These are phyloP conservation scores for Capitulum mitella DNA, from an alignment of 2,888 invertebrate species.

Conservation along the genomic window DNA sequence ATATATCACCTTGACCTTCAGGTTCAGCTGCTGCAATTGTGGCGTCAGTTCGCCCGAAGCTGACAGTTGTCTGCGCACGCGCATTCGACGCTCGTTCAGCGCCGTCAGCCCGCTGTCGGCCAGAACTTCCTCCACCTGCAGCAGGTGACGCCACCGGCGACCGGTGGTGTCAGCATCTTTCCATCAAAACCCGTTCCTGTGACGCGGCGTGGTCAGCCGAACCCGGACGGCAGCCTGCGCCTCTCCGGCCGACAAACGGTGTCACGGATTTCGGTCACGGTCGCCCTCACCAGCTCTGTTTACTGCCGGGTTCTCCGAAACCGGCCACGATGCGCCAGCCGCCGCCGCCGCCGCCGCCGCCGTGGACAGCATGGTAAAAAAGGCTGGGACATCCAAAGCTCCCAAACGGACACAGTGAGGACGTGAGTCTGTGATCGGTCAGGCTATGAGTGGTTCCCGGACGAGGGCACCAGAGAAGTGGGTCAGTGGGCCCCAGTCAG, in stretches of 20 bases:
- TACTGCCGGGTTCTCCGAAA: not conserved
- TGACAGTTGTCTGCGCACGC: not conserved
- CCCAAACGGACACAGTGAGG: too few species aligned
- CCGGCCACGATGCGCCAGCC: too few species aligned
- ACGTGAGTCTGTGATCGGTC: too few species aligned
- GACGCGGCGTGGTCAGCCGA: not conserved
- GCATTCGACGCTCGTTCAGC: not conserved
- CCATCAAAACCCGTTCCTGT: not conserved
- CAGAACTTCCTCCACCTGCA: conserved; percentile 1
- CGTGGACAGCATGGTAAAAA: too few species aligned
- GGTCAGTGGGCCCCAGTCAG: too few species aligned
- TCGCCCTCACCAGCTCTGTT: not conserved
- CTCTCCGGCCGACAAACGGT: not conserved
- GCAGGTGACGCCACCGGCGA: not conserved
- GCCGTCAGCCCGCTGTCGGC: not conserved
- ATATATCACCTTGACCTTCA: conserved; percentile 10
- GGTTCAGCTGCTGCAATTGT: not conserved
- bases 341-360: too few species aligned
- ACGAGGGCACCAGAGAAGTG: too few species aligned
- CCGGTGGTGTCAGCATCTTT: not conserved
- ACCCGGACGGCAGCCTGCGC: not conserved
- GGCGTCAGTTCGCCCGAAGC: not conserved
- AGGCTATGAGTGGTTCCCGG: too few species aligned
- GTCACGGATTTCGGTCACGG: not conserved
- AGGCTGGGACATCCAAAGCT: too few species aligned